Conservation (phyloP, 2,113 vertebrate species). For the Gasterosteus aculeatus region DNA sequence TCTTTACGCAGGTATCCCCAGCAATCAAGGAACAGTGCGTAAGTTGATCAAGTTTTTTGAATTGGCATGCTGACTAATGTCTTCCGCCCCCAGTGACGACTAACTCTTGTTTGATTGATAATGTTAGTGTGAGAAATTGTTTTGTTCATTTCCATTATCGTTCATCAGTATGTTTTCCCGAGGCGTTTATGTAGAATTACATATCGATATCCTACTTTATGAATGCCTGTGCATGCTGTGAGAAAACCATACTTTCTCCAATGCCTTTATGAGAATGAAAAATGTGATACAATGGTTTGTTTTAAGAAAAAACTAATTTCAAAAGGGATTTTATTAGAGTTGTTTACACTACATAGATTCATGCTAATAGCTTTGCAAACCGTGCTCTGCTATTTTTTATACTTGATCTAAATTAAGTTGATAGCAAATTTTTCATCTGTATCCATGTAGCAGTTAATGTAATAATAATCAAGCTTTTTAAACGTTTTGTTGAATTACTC, state of each 20-base stretch:
- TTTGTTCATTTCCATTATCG: conserved; percentile 13
- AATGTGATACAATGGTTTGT: background rate
- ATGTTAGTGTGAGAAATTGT: conserved; percentile 30
- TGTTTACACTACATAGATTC: background rate
- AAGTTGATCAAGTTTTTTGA: conserved; percentile 81
- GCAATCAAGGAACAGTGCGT: conserved; percentile 94
- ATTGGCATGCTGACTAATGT: conserved; percentile 58
- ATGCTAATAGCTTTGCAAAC: conserved; percentile 19
- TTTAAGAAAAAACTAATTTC: background rate
- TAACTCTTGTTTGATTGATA: conserved; percentile 37
- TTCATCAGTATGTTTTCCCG: conserved; percentile 30
- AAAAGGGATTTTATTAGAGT: too few relatives aligned
- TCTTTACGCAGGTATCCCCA: conserved; percentile 89
- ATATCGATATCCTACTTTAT: background rate
- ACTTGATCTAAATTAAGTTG: too few relatives aligned
- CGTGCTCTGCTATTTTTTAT: background rate
- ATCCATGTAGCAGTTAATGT: background rate
- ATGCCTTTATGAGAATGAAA: background rate
- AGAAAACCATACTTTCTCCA: background rate
- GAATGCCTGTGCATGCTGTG: conserved; percentile 4
- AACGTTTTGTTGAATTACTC: background rate
- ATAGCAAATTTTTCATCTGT: background rate
- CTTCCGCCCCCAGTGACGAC: conserved; percentile 37
- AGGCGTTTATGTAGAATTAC: conserved; percentile 6
- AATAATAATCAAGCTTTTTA: background rate